These are phyloP conservation scores for Galemys pyrenaicus DNA, from an alignment of 2,113 vertebrate species.

Conservation along the genomic window DNA sequence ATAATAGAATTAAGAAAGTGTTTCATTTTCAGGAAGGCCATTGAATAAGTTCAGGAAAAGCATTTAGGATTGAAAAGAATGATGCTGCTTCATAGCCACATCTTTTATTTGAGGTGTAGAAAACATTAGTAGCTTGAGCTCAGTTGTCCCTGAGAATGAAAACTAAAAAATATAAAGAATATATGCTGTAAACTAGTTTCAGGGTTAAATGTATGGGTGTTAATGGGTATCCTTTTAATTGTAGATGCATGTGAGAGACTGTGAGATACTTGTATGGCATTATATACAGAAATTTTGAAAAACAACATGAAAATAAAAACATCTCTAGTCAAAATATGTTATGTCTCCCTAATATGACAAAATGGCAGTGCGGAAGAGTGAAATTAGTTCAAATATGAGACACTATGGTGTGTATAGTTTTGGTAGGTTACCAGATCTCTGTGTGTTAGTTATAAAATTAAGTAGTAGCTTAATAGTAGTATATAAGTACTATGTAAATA, in stretches of 20 bases:
- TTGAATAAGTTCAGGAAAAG: not conserved
- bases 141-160: not conserved
- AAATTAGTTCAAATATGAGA: not conserved
- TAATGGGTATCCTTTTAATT: conserved; percentile 3
- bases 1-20: not conserved
- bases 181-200: not conserved
- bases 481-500: not conserved
- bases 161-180: not conserved
- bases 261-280: not conserved
- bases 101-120: not conserved
- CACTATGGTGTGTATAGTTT: not conserved
- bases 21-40: not conserved
- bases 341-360: not conserved
- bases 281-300: not conserved
- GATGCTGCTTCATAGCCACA: not conserved
- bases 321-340: not conserved
- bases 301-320: not conserved
- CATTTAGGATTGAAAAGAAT: not conserved
- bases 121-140: not conserved
- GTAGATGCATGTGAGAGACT: not conserved
- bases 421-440: not conserved
- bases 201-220: not conserved
- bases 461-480: not conserved
- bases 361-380: not conserved
- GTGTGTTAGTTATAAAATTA: not conserved